Base-by-base conservation (phyloP, 2,888 invertebrate species). In the Microctonus brassicae region DNA sequence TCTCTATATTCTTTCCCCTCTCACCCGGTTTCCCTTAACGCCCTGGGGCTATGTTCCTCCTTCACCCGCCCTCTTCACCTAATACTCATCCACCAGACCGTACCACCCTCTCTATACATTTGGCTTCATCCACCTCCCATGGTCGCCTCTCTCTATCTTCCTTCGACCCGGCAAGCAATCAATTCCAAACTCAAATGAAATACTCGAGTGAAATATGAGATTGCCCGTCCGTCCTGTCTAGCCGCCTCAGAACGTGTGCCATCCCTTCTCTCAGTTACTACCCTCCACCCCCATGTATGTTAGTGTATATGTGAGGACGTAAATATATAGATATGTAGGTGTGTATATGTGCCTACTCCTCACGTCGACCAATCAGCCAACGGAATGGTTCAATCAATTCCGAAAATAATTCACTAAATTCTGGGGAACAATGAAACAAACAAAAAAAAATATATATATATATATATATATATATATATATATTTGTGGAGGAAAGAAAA, bases 141-240 rank as follows among this genome's bases (percentile, higher is more conserved):
- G n/a, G 34, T 47, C 66, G 34, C 73, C 61, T 60, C 64, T 60
- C 69, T 74, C 74, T 73, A 73, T 76, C 76, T 78, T 73, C 74
- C 72, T 75, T 77, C 75, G 73, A 72, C 73, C 73, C 76, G 65
- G 64, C 72, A 65, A 71, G 80, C 75, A 79, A 81, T 82, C 79
- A 82, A 81, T 79, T 81, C 76, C 76, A 65, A 78, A 80, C 76
- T 78, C 77, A 76, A 81, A 79, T 77, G 80, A 79, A 80, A 81
- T 77, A 78, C 79, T 78, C 74, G 73, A 75, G 76, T 79, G 77
- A 79, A 79, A 80, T 79, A 77, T 76, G 78, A 77, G 75, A 75
- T 77, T 76, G 63, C 73, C 68, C 75, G 75, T 73, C 73, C 73
- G 73, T 69, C 70, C 74, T 73, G 70, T 74, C 74, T 75, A 62